A percentile compares a stretch with the other conserved stretches of the same genome.
phyloP scores from a whole-genome alignment of 2,888 invertebrate species.

The Dyspetes luteomarginatus region DNA sequence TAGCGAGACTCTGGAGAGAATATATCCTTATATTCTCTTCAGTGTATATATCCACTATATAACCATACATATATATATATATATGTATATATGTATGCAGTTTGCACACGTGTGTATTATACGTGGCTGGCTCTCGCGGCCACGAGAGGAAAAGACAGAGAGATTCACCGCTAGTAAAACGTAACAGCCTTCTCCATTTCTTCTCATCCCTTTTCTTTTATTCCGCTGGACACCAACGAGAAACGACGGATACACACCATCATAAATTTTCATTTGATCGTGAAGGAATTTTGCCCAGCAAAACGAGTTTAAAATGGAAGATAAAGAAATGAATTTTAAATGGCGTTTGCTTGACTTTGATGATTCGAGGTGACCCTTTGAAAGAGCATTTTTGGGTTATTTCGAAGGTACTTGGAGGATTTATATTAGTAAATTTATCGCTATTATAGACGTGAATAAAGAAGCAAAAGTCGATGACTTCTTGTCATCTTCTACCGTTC shows the following conservation, averaged over 20 bases:
- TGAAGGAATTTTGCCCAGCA: neutral
- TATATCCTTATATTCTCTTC: constrained; percentile 50
- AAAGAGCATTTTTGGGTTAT: no score
- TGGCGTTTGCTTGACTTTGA: no score
- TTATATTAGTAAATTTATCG: no score
- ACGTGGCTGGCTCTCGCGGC: constrained; percentile 66
- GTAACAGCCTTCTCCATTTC: constrained; percentile 43
- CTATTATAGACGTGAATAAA: no score
- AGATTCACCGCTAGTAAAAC: constrained; percentile 34
- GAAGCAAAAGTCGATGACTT: no score
- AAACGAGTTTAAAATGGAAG: neutral
- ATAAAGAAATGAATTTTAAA: no score
- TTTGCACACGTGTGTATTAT: constrained; percentile 72
- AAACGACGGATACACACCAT: constrained; percentile 37
- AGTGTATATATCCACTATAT: no score
- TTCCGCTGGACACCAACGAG: neutral
- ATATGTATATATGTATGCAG: constrained; percentile 66
- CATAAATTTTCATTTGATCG: constrained; percentile 45
- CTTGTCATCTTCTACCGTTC: neutral
- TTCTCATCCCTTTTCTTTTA: neutral
- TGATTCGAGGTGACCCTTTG: no score
- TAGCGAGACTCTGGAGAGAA: constrained; percentile 38
- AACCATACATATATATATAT: no score
- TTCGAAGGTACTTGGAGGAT: no score
- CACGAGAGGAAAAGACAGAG: constrained; percentile 48